A percentile compares a stretch with the other conserved stretches of the same genome.
Evolutionary conservation across 2,113 vertebrate species (phyloP).

Genomic region (Callaeas wilsoni): DNA sequence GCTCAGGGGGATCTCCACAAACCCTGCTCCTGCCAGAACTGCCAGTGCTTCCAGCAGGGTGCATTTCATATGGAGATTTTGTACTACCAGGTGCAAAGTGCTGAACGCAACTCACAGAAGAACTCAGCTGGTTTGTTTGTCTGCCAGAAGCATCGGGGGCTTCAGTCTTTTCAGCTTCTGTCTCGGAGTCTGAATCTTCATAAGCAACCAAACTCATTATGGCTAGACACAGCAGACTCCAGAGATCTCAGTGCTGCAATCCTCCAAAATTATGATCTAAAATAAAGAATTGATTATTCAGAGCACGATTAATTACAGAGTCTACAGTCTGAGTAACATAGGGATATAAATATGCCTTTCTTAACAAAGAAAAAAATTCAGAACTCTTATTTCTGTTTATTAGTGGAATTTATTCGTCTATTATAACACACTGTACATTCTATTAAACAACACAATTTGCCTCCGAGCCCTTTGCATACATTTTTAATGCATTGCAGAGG

Average conservation of each 20-base stretch:
- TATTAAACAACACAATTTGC: background rate
- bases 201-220: constrained; percentile 89
- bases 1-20: background rate
- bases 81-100: background rate
- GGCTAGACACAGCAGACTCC: background rate
- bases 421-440: background rate
- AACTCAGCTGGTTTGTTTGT: background rate
- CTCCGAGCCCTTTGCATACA: background rate
- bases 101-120: background rate
- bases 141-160: background rate
- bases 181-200: constrained; percentile 87
- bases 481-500: background rate
- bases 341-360: background rate
- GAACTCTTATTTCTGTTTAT: background rate
- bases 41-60: background rate
- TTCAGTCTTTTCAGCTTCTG: constrained; percentile 55
- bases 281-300: constrained; percentile 50
- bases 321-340: background rate
- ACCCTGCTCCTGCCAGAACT: background rate
- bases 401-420: background rate
- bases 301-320: background rate
- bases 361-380: background rate
- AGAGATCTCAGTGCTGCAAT: background rate
- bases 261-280: constrained; percentile 38
- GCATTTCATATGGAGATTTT: background rate